A percentile compares a stretch with the other conserved stretches of the same genome.
phyloP scores from a whole-genome alignment of 1,140 invertebrate genomes.

The Drosophila paulistorum region DNA sequence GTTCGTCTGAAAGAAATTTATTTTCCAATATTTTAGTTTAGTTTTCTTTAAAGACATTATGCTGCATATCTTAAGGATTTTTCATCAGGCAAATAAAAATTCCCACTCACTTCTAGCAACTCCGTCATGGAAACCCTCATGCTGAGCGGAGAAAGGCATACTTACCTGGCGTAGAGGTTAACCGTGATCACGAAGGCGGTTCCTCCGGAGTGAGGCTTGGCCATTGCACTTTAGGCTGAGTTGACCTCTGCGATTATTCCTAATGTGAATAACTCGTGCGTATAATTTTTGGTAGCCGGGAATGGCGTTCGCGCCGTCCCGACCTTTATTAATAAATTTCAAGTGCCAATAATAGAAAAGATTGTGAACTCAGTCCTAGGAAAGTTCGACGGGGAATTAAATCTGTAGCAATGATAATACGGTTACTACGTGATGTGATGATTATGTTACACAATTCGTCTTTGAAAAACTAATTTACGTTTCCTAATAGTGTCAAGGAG shows the following conservation, averaged over 20 bases:
- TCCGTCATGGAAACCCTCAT: slow-evolving; percentile 13
- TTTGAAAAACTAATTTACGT: too few species aligned
- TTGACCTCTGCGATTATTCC: slow-evolving; percentile 83
- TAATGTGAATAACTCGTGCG: slow-evolving; percentile 83
- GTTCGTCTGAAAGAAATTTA: too few species aligned
- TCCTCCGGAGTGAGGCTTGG: slow-evolving; percentile 86
- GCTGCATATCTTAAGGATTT: too few species aligned
- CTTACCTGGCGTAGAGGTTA: slow-evolving; percentile 85
- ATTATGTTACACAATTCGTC: too few species aligned
- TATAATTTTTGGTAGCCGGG: slow-evolving; percentile 83
- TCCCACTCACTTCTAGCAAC: slow-evolving; percentile 30
- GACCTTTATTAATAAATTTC: slow-evolving; percentile 56
- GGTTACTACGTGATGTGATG: too few species aligned
- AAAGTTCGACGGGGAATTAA: too few species aligned
- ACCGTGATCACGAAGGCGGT: slow-evolving; percentile 88
- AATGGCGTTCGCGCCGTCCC: slow-evolving; percentile 83
- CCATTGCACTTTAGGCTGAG: slow-evolving; percentile 82
- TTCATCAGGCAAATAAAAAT: not conserved
- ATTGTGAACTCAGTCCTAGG: too few species aligned
- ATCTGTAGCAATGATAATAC: too few species aligned
- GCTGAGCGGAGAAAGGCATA: slow-evolving; percentile 75
- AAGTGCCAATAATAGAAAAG: not conserved
- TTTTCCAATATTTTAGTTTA: too few species aligned
- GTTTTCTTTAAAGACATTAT: too few species aligned
- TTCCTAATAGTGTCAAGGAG: too few species aligned